phyloP scores from a whole-genome alignment of 2,888 invertebrate genomes.

The Hololepta plana region DNA sequence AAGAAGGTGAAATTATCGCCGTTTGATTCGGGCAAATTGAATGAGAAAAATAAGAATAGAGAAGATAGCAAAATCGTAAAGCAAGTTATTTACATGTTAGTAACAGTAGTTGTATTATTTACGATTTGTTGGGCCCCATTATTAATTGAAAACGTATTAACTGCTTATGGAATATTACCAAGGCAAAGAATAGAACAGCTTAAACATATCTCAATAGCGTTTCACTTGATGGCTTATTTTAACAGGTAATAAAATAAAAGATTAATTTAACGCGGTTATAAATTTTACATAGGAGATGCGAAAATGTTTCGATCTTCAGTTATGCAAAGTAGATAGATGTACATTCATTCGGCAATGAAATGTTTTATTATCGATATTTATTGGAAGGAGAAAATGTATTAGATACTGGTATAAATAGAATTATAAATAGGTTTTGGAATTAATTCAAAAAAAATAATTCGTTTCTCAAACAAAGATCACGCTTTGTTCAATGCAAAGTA shows the following conservation, averaged over 20 bases:
- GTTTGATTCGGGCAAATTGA: constrained; percentile 6
- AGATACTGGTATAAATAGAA: too few species aligned
- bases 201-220: constrained; percentile 41
- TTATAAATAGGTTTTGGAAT: too few species aligned
- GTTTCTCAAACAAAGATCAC: too few species aligned
- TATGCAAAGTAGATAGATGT: too few species aligned
- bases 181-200: constrained; percentile 30
- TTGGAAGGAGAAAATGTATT: too few species aligned
- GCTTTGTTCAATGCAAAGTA: too few species aligned
- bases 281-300: not conserved
- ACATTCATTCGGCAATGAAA: too few species aligned
- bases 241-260: constrained; percentile 31
- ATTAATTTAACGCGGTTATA: not conserved
- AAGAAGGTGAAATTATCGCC: constrained; percentile 6
- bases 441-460: too few species aligned
- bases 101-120: constrained; percentile 48
- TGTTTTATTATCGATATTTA: too few species aligned
- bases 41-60: constrained; percentile 10
- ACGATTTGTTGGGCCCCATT: constrained; percentile 51
- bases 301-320: too few species aligned
- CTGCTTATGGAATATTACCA: constrained; percentile 37
- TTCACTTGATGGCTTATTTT: constrained; percentile 47
- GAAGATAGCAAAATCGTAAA: constrained; percentile 20
- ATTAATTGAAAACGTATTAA: constrained; percentile 44
- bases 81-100: constrained; percentile 57